Evolutionary conservation across 1,140 invertebrate genomes (phyloP).

Genomic region (Pachypeltis micranthus): DNA sequence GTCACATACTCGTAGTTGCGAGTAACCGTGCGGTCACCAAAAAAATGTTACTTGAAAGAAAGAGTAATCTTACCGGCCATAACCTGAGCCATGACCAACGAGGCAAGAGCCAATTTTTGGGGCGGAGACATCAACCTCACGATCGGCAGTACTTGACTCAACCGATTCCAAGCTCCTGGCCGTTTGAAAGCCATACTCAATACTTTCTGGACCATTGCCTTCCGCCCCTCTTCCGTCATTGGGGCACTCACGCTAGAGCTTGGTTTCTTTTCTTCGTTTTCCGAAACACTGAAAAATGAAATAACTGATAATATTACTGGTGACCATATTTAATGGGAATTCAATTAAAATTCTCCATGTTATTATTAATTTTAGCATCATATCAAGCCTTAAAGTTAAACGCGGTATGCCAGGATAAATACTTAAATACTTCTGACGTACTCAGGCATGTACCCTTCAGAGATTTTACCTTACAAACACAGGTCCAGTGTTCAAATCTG

Average conservation of each 20-base stretch:
- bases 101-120: constrained; percentile 45
- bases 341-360: neutral
- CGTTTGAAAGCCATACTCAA: constrained; percentile 38
- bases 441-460: too few relatives aligned
- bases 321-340: neutral
- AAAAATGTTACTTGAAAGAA: too few relatives aligned
- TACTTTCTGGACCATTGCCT: constrained; percentile 30
- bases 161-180: constrained; percentile 33
- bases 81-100: constrained; percentile 46
- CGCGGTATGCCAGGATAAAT: neutral
- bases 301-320: neutral
- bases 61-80: constrained; percentile 27
- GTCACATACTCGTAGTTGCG: too few relatives aligned
- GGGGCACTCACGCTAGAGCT: neutral
- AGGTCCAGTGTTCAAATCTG: too few relatives aligned
- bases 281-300: neutral
- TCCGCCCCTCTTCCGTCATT: constrained; percentile 15
- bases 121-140: constrained; percentile 45
- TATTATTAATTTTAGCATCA: neutral
- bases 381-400: neutral
- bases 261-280: too few relatives aligned
- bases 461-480: too few relatives aligned
- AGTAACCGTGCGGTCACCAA: too few relatives aligned
- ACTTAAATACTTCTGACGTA: neutral
- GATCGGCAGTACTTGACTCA: constrained; percentile 43